These are phyloP conservation scores for Eupithecia exiguata DNA, from an alignment of 2,888 invertebrate species.

Conservation along the genomic window DNA sequence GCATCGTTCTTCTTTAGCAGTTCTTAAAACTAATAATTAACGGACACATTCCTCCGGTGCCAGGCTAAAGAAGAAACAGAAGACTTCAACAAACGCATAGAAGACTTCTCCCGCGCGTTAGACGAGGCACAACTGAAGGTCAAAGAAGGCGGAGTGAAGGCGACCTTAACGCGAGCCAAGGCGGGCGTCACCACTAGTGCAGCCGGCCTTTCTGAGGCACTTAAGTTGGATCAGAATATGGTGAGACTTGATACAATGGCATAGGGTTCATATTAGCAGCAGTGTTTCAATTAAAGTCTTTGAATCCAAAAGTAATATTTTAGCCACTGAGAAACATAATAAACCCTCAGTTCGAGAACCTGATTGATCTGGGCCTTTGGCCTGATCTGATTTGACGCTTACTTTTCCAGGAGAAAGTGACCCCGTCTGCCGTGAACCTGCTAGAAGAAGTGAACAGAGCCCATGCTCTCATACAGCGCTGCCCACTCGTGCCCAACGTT, in stretches of 20 bases:
- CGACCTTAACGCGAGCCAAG: conserved; percentile 40
- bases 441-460: conserved; percentile 47
- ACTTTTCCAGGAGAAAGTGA: conserved; percentile 47
- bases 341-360: too few species aligned
- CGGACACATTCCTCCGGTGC: too few species aligned
- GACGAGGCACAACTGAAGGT: conserved; percentile 50
- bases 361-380: neutral
- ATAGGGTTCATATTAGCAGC: too few species aligned
- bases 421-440: conserved; percentile 45
- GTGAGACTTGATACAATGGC: conserved; percentile 44
- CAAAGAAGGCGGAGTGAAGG: conserved; percentile 40
- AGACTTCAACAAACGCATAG: conserved; percentile 48
- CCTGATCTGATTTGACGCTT: neutral
- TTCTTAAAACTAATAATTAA: too few species aligned
- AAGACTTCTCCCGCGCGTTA: conserved; percentile 52
- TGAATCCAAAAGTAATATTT: too few species aligned
- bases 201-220: conserved; percentile 33
- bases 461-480: conserved; percentile 45
- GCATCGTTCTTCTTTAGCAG: too few species aligned
- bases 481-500: conserved; percentile 48
- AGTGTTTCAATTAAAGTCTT: neutral
- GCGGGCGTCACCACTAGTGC: conserved; percentile 42
- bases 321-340: too few species aligned
- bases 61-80: conserved; percentile 57
- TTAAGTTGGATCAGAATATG: conserved; percentile 41